Evolutionary conservation across 2,888 invertebrate genomes (phyloP).

Genomic region (Suillia variegata): DNA sequence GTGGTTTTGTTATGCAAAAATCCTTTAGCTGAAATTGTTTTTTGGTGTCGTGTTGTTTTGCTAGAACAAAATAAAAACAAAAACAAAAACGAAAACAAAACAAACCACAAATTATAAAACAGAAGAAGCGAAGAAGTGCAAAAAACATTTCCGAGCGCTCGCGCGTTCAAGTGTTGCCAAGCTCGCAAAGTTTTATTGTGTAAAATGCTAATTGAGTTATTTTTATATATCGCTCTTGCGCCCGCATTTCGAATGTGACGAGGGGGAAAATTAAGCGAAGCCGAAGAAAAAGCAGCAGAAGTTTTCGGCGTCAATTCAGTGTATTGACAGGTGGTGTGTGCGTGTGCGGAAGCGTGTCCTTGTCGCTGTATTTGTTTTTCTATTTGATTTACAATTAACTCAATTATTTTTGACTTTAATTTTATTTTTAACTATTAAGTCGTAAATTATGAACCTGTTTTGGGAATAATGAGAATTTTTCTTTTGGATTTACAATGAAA

Average conservation of each 20-base stretch:
- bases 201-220: slow-evolving; percentile 5
- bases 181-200: slow-evolving; percentile 2
- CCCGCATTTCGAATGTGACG: no score
- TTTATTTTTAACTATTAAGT: no score
- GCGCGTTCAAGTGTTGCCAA: not conserved
- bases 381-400: no score
- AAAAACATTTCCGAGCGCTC: no score
- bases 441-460: no score
- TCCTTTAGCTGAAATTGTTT: not conserved
- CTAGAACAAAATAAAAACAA: not conserved
- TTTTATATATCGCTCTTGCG: not conserved
- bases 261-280: no score
- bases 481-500: no score
- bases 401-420: no score
- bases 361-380: not conserved
- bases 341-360: not conserved
- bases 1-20: not conserved
- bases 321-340: slow-evolving; percentile 1
- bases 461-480: no score
- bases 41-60: not conserved
- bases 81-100: not conserved
- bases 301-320: no score
- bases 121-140: not conserved
- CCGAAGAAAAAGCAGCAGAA: no score
- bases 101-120: no score